These are phyloP conservation scores for Hypothenemus hampei DNA, from an alignment of 1,140 invertebrate species.

Conservation along the genomic window DNA sequence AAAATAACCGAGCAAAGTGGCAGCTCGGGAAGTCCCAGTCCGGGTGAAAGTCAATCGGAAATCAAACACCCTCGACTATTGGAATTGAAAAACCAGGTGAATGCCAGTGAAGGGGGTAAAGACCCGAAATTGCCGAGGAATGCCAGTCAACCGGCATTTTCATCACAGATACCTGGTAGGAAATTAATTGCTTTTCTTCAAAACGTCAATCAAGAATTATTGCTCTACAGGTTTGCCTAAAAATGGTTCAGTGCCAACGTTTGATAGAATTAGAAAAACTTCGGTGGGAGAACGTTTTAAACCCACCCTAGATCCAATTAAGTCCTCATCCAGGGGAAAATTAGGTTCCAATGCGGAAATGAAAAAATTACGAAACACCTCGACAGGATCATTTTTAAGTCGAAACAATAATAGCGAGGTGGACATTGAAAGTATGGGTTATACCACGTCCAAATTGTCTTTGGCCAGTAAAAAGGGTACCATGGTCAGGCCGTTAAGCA, in stretches of 20 bases:
- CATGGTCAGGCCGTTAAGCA: constrained; percentile 86
- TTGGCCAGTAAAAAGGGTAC: constrained; percentile 55
- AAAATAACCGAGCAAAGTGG: constrained; percentile 62
- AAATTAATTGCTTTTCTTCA: neutral
- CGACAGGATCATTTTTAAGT: constrained; percentile 55
- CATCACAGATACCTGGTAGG: constrained; percentile 60
- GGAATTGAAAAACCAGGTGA: constrained; percentile 44
- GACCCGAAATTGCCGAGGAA: constrained; percentile 62
- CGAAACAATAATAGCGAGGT: constrained; percentile 57
- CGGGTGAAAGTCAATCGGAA: constrained; percentile 34
- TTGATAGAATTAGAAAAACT: constrained; percentile 75
- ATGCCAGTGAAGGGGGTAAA: constrained; percentile 36
- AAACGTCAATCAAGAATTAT: neutral
- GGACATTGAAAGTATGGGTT: constrained; percentile 40
- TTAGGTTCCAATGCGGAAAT: constrained; percentile 51
- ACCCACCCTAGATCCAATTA: constrained; percentile 72
- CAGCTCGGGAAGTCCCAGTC: constrained; percentile 38
- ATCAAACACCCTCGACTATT: constrained; percentile 40
- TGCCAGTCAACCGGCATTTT: constrained; percentile 78
- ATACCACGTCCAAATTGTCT: constrained; percentile 48
- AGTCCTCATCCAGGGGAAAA: constrained; percentile 60
- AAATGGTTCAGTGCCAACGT: constrained; percentile 83
- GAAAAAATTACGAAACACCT: constrained; percentile 51
- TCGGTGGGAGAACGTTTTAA: constrained; percentile 72
- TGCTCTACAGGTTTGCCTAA: constrained; percentile 60